Percentiles rank a stretch among this genome's conserved stretches.
These are phyloP conservation scores for Orussus abietinus DNA, from an alignment of 1,140 invertebrate species.

Conservation along the genomic window DNA sequence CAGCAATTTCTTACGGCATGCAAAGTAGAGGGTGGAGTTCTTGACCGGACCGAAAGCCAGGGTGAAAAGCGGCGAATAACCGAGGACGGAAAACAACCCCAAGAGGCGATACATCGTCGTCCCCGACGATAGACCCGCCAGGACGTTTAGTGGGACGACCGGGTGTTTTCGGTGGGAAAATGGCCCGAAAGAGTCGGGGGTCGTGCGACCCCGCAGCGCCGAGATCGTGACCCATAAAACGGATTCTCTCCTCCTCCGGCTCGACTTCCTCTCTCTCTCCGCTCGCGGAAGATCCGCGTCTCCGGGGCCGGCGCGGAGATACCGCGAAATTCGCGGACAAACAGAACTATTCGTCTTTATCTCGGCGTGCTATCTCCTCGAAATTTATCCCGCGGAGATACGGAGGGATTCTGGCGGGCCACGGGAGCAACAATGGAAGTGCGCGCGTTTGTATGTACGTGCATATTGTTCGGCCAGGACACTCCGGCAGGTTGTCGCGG, in stretches of 20 bases:
- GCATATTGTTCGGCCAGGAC: neutral
- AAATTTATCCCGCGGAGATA: neutral
- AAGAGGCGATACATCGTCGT: too few relatives aligned
- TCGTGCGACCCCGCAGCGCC: too few relatives aligned
- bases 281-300: too few relatives aligned
- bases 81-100: too few relatives aligned
- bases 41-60: too few relatives aligned
- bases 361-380: neutral
- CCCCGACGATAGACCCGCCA: too few relatives aligned
- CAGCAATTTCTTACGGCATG: too few relatives aligned
- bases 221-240: slow-evolving; percentile 1
- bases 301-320: neutral
- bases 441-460: neutral
- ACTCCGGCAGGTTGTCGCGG: neutral
- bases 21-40: too few relatives aligned
- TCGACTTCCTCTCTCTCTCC: neutral
- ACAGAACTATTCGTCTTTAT: slow-evolving; percentile 1
- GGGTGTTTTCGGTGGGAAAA: too few relatives aligned
- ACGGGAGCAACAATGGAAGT: neutral
- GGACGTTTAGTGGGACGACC: too few relatives aligned
- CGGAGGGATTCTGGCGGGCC: neutral
- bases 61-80: too few relatives aligned
- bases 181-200: too few relatives aligned
- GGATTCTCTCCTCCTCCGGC: neutral
- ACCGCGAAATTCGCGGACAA: neutral